Conservation (phyloP, 2,113 vertebrate species). For the human (Homo sapiens) region GRCh38 chr20:56826501-56827000, state of each 20-base stretch:
- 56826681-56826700: slow-evolving; percentile 82
- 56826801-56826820: slow-evolving; percentile 76
- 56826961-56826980: slow-evolving; percentile 89
- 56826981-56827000: slow-evolving; percentile 89
- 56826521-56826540: not conserved
- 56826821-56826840: slow-evolving; percentile 85
- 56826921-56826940: slow-evolving; percentile 86
- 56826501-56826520: not conserved
- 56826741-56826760: slow-evolving; percentile 88
- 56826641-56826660: not conserved
- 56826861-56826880: slow-evolving; percentile 83
- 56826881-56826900: slow-evolving; percentile 84
- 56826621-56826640: not conserved
- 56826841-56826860: slow-evolving; percentile 77
- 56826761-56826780: slow-evolving; percentile 80
- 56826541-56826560: rapidly evolving
- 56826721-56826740: slow-evolving; percentile 85
- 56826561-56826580: not conserved
- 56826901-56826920: slow-evolving; percentile 87
- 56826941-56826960: slow-evolving; percentile 90
- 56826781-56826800: slow-evolving; percentile 79
- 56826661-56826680: slow-evolving; percentile 66
- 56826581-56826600: not conserved
- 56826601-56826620: not conserved
- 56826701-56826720: slow-evolving; percentile 82